A percentile compares a stretch with the other conserved stretches of the same genome.
Conservation (phyloP, 2,888 invertebrate species). For the Acronicta leporina region DNA sequence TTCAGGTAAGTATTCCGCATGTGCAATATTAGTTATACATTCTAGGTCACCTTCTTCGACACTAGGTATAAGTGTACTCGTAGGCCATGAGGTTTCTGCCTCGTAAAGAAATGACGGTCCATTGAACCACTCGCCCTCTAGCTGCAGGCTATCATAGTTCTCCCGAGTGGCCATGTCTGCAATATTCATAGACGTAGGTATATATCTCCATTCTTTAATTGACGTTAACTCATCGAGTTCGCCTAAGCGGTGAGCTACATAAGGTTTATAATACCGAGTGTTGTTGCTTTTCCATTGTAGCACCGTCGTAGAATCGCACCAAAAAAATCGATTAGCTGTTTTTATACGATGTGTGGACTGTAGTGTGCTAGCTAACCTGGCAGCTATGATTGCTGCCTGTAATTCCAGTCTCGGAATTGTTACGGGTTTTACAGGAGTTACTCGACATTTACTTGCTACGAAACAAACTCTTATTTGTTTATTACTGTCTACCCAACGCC, state of each 20-base stretch:
- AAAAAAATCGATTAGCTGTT: conserved; percentile 18
- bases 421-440: conserved; percentile 5
- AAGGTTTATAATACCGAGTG: conserved; percentile 41
- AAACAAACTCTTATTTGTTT: conserved; percentile 8
- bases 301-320: conserved; percentile 48
- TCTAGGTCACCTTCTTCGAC: conserved; percentile 7
- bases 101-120: conserved; percentile 11
- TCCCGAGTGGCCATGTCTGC: conserved; percentile 40
- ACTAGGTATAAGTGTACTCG: background rate
- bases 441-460: conserved; percentile 15
- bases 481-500: conserved; percentile 8
- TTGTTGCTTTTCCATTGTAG: conserved; percentile 48
- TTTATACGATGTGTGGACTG: conserved; percentile 5
- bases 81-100: conserved; percentile 7
- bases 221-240: conserved; percentile 49
- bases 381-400: conserved; percentile 5
- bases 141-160: background rate
- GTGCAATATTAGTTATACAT: background rate
- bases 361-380: background rate
- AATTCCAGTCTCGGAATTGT: conserved; percentile 8
- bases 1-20: background rate
- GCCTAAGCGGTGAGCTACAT: conserved; percentile 45
- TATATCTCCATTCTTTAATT: conserved; percentile 53
- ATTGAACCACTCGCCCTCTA: conserved; percentile 12
- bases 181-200: conserved; percentile 50